phyloP scores from a whole-genome alignment of 1,140 invertebrate species.

The Pseudomyrmex sp. region DNA sequence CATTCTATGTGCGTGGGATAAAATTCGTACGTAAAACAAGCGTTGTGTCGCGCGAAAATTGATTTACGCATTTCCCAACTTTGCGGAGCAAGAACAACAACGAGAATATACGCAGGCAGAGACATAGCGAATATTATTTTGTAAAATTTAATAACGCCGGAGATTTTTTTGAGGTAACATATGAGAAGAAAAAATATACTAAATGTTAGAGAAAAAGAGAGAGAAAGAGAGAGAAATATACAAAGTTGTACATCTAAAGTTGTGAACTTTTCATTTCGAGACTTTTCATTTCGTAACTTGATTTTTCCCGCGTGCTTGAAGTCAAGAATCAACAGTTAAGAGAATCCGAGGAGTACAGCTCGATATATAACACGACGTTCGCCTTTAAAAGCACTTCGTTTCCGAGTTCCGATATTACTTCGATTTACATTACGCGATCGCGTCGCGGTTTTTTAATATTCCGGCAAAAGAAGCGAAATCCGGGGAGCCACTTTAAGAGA shows the following conservation, averaged over 20 bases:
- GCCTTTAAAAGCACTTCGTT: not conserved
- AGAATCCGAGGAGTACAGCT: not conserved
- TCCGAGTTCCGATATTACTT: slow-evolving; percentile 5
- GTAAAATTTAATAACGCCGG: not conserved
- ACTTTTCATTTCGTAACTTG: too few species aligned
- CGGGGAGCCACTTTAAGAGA: not conserved
- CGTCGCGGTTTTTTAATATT: slow-evolving; percentile 30
- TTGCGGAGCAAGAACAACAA: not conserved
- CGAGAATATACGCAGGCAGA: not conserved
- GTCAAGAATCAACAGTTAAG: not conserved
- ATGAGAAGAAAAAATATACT: too few species aligned
- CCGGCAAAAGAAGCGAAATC: slow-evolving; percentile 32
- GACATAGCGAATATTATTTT: not conserved
- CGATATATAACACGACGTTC: not conserved
- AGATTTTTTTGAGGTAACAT: too few species aligned
- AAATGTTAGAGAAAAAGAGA: too few species aligned
- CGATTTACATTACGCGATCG: not conserved
- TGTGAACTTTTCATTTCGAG: too few species aligned
- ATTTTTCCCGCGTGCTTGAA: not conserved
- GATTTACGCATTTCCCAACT: not conserved
- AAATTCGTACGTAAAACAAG: slow-evolving; percentile 18
- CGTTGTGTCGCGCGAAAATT: not conserved
- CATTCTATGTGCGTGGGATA: not conserved
- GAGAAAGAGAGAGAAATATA: too few species aligned
- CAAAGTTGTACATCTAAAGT: too few species aligned